A percentile compares a stretch with the other conserved stretches of the same genome.
These are phyloP conservation scores for Drosophila histrio DNA, from an alignment of 2,888 invertebrate genomes.

Conservation along the genomic window DNA sequence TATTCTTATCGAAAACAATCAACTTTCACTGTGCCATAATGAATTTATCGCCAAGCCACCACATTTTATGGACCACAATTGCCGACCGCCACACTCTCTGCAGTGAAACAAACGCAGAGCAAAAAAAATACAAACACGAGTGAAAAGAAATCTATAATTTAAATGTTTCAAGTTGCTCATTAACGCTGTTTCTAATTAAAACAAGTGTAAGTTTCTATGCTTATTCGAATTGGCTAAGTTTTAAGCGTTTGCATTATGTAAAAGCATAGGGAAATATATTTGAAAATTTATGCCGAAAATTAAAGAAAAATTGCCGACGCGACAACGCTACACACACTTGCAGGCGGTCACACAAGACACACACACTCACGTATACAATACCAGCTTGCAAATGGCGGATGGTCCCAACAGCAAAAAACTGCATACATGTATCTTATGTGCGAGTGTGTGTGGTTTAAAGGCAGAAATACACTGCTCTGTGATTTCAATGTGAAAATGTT, in stretches of 20 bases:
- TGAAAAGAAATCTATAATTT: slow-evolving; percentile 51
- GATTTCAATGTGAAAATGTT: slow-evolving; percentile 62
- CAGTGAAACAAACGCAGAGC: slow-evolving; percentile 53
- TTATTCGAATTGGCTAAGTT: slow-evolving; percentile 29
- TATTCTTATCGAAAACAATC: not conserved
- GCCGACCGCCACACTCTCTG: slow-evolving; percentile 42
- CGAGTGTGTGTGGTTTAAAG: slow-evolving; percentile 31
- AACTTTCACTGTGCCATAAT: not conserved
- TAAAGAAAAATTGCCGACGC: slow-evolving; percentile 68
- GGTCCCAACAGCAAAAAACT: slow-evolving; percentile 62
- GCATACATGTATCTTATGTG: slow-evolving; percentile 48
- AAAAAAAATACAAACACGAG: slow-evolving; percentile 60
- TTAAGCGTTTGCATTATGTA: slow-evolving; percentile 27
- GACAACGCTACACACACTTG: slow-evolving; percentile 63
- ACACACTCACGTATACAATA: slow-evolving; percentile 47
- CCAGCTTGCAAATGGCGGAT: slow-evolving; percentile 74
- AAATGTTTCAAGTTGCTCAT: slow-evolving; percentile 57
- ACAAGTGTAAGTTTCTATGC: slow-evolving; percentile 62
- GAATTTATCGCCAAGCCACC: slow-evolving; percentile 23
- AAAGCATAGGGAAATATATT: slow-evolving; percentile 18
- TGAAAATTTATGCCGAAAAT: slow-evolving; percentile 56
- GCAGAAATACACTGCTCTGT: slow-evolving; percentile 53
- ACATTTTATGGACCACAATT: slow-evolving; percentile 30
- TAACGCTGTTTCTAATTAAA: slow-evolving; percentile 41
- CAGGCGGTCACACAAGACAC: slow-evolving; percentile 8